phyloP scores from a whole-genome alignment of 2,888 invertebrate genomes.

The Agrotis segetum region DNA sequence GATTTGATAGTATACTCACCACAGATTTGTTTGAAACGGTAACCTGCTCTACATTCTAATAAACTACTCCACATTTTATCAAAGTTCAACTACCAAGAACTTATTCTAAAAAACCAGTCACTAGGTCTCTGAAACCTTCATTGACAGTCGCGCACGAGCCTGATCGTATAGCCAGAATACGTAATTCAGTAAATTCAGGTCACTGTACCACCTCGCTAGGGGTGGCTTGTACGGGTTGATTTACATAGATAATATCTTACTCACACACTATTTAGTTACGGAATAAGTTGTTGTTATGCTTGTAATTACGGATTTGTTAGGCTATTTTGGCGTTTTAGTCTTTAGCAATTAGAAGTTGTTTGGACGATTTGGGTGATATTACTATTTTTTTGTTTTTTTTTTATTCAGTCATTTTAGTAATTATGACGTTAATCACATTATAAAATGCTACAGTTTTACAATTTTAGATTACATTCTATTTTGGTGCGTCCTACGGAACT shows the following conservation, averaged over 20 bases:
- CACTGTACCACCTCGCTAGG: conserved; percentile 30
- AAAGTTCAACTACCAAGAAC: background rate
- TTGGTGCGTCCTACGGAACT: too few relatives aligned
- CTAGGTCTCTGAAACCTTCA: conserved; percentile 47
- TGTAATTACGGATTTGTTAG: background rate
- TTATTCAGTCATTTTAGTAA: too few relatives aligned
- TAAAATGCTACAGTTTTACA: too few relatives aligned
- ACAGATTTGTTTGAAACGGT: background rate
- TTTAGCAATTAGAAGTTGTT: too few relatives aligned
- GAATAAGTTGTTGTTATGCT: background rate
- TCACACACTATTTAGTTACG: conserved; percentile 16
- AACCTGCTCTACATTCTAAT: background rate
- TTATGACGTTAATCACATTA: too few relatives aligned
- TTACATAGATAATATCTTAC: conserved; percentile 32
- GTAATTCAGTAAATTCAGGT: conserved; percentile 56
- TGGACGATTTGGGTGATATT: too few relatives aligned
- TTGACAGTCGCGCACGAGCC: conserved; percentile 44
- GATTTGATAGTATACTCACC: too few relatives aligned
- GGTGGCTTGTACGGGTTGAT: conserved; percentile 8
- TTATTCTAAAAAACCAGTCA: background rate
- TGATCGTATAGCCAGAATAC: conserved; percentile 51
- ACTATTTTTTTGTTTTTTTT: too few relatives aligned
- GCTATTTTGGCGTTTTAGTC: too few relatives aligned
- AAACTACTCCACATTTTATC: background rate
- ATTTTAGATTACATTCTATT: too few relatives aligned